phyloP scores from a whole-genome alignment of 2,888 invertebrate species.

The Ethmia dodecea region DNA sequence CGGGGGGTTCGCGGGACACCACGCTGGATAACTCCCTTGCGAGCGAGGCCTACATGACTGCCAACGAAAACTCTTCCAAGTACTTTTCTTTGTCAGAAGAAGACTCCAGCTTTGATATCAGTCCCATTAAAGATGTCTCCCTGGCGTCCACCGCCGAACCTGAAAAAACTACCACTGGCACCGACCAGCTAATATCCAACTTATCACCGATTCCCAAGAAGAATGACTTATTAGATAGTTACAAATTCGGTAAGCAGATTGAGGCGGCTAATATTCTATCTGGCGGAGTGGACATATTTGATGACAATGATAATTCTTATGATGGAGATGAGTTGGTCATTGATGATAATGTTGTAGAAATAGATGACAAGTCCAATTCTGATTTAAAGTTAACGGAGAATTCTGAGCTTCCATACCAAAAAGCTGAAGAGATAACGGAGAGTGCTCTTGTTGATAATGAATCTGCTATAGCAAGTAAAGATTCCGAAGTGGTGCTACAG shows the following conservation, averaged over 20 bases:
- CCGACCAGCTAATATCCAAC: conserved; percentile 47
- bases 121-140: conserved; percentile 51
- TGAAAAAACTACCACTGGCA: conserved; percentile 35
- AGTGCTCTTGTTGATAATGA: conserved; percentile 36
- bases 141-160: conserved; percentile 32
- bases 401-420: conserved; percentile 25
- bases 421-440: conserved; percentile 31
- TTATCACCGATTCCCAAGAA: conserved; percentile 59
- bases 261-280: conserved; percentile 69
- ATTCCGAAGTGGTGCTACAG: conserved; percentile 63
- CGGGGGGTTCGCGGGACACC: conserved; percentile 54
- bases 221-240: conserved; percentile 48
- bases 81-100: conserved; percentile 66
- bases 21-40: conserved; percentile 56
- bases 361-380: conserved; percentile 43
- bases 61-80: conserved; percentile 62
- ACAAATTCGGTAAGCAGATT: conserved; percentile 65
- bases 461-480: conserved; percentile 42
- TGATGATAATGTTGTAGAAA: conserved; percentile 56
- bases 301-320: conserved; percentile 72
- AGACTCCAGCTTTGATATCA: conserved; percentile 55
- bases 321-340: conserved; percentile 70
- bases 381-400: conserved; percentile 33
- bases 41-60: conserved; percentile 62
- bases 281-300: conserved; percentile 70